phyloP scores from a whole-genome alignment of 2,888 invertebrate genomes.

The Lepidochrysops patricia region DNA sequence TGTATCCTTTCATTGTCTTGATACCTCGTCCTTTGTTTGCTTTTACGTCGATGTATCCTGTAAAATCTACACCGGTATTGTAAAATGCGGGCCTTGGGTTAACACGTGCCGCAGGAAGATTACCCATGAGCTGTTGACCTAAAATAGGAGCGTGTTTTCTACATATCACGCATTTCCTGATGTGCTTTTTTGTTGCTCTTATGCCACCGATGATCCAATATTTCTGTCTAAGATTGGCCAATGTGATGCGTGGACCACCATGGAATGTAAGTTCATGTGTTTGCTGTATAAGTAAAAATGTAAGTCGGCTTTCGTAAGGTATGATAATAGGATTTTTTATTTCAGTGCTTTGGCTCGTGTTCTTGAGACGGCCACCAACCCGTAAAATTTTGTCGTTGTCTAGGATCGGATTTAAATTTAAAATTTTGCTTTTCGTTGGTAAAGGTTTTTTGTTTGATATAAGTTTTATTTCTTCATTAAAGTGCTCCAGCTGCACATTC shows the following conservation, averaged over 20 bases:
- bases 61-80: not conserved
- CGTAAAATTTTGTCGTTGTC: conserved; percentile 14
- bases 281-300: not conserved
- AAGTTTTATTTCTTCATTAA: not conserved
- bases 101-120: no score
- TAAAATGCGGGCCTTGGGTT: no score
- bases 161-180: not conserved
- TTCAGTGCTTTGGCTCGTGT: conserved; percentile 12
- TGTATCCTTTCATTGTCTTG: no score
- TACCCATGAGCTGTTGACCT: no score
- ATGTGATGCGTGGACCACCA: not conserved
- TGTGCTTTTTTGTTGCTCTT: not conserved
- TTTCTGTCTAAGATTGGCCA: not conserved
- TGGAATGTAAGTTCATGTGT: not conserved
- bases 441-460: not conserved
- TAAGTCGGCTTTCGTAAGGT: conserved; percentile 6
- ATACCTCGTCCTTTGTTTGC: no score
- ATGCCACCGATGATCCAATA: not conserved
- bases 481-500: not conserved
- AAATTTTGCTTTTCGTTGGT: conserved; percentile 16
- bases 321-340: conserved; percentile 20
- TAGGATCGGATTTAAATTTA: conserved; percentile 17
- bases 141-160: no score
- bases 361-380: conserved; percentile 18
- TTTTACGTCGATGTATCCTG: not conserved